These are phyloP conservation scores for Cataglyphis altisquamis DNA, from an alignment of 2,888 invertebrate species.

Conservation along the genomic window DNA sequence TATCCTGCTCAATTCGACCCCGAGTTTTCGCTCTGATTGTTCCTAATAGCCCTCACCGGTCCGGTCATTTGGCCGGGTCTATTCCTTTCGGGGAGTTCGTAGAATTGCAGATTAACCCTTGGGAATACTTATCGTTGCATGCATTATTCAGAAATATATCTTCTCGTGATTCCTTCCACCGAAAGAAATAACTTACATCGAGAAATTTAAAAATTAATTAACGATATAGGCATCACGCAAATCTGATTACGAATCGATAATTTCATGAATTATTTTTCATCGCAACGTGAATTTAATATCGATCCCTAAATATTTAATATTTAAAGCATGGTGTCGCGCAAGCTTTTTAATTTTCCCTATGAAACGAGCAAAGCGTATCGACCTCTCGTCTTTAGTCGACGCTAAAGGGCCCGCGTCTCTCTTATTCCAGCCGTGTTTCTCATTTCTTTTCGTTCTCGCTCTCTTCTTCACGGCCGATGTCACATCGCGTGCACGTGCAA, in stretches of 20 bases:
- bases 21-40: conserved; percentile 47
- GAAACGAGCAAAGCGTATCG: conserved; percentile 4
- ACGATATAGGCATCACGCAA: neutral
- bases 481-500: conserved; percentile 38
- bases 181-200: neutral
- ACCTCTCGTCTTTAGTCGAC: conserved; percentile 35
- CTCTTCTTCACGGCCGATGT: conserved; percentile 10
- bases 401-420: conserved; percentile 27
- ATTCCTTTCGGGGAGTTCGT: conserved; percentile 40
- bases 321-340: neutral
- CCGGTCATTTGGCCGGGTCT: conserved; percentile 9
- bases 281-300: conserved; percentile 7
- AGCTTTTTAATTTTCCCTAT: neutral
- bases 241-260: neutral
- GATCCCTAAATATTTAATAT: neutral
- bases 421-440: conserved; percentile 14
- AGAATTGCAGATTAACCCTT: conserved; percentile 41
- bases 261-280: neutral
- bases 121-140: conserved; percentile 2
- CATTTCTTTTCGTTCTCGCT: conserved; percentile 4
- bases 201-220: neutral
- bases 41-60: conserved; percentile 34
- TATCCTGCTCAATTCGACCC: conserved; percentile 61
- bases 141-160: neutral
- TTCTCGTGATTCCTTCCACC: neutral